Percentiles rank a stretch among this genome's conserved stretches.
Conservation (phyloP, 2,113 vertebrate genomes). For the Ia io region DNA sequence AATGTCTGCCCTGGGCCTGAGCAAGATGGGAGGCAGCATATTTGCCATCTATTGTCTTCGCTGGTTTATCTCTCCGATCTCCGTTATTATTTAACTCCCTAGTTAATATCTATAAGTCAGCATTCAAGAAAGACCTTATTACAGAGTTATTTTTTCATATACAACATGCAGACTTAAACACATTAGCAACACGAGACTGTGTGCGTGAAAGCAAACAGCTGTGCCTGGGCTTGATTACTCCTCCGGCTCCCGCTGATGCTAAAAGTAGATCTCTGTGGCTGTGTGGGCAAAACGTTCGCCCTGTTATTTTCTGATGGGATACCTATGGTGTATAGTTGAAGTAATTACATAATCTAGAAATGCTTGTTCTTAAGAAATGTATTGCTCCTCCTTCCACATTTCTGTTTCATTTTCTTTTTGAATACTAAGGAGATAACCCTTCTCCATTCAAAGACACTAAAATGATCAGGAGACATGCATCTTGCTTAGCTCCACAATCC, state of each 20-base stretch:
- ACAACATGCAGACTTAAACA: not conserved
- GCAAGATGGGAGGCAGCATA: not conserved
- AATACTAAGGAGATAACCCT: not conserved
- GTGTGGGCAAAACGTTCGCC: not conserved
- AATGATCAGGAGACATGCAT: not conserved
- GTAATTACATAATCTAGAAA: not conserved
- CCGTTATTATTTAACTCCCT: not conserved
- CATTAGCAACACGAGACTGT: not conserved
- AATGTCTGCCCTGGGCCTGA: slow-evolving; percentile 18
- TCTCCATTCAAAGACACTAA: not conserved
- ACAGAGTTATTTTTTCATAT: not conserved
- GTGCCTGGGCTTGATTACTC: not conserved
- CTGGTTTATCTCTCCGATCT: not conserved
- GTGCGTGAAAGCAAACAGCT: not conserved
- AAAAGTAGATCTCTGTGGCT: not conserved
- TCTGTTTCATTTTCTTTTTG: not conserved
- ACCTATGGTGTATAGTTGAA: not conserved
- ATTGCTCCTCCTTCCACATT: not conserved
- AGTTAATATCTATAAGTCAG: not conserved
- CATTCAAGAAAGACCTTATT: not conserved
- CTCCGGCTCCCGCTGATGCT: not conserved
- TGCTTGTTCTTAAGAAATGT: not conserved
- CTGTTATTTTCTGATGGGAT: not conserved
- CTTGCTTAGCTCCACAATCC: not conserved
- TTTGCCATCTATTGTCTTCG: slow-evolving; percentile 26